Base-by-base conservation (phyloP, 2,113 vertebrate species). In the Odocoileus hemionus region DNA sequence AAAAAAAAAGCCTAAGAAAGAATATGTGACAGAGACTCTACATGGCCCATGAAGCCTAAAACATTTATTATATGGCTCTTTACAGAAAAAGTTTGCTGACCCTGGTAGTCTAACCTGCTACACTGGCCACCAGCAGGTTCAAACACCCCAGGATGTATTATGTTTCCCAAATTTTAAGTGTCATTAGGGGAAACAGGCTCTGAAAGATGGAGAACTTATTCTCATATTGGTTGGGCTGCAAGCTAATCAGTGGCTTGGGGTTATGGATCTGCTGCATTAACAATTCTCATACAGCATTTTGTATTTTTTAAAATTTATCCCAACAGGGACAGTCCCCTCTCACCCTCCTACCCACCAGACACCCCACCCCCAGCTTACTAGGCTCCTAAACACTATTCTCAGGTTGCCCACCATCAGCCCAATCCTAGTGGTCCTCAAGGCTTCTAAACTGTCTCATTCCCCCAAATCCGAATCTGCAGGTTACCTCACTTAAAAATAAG, bases 401-500 rank as follows among this genome's bases (percentile, higher is more conserved):
- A 78, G 55, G 39, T 64, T 93, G 33, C 23, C 67, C 91, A 19
- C 23, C 15, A 17, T 57, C 26, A 93, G 21, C 47, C 61, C 57
- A 90, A 61, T 90, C n/a, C 9, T 87, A n/a, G 19, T 19, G 14
- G 64, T 82, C 45, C 58, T 79, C 88, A 91, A 86, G 17, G 80
- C 36, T 91, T 93, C 88, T 91, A 86, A 89, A 89, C 45, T 19
- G 12, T 90, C 82, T 88, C 33, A 9, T 82, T 39, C 10, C 55
- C 97, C 25, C 91, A 94, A 86, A 95, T 50, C 47, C 93, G 58
- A 95, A 94, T 60, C 86, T 74, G 58, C 47, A 82, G 50, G 9
- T 54, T 87, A 82, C n/a, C 45, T 82, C 70, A 86, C 57, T 86
- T 95, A 96, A 97, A 55, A 21, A 87, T 17, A 39, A 97, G 47